A percentile compares a stretch with the other conserved stretches of the same genome.
phyloP scores from a whole-genome alignment of 2,888 invertebrate genomes.

The Lasioglossum villosulum region DNA sequence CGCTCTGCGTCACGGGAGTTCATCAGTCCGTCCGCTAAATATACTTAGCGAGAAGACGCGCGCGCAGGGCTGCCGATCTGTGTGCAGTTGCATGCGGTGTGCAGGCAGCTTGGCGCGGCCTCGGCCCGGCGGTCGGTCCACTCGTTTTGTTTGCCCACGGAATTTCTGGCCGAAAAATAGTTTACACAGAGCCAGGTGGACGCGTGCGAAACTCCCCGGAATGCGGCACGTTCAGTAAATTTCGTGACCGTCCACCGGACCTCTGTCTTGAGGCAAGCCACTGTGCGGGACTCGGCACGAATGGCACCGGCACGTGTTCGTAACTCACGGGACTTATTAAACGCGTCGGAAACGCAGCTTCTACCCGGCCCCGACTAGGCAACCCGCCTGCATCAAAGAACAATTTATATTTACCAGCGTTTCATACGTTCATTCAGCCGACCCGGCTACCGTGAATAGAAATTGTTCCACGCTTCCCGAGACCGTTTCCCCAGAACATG shows the following conservation, averaged over 20 bases:
- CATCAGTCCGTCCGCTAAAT: slow-evolving; percentile 66
- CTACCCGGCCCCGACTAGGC: background rate
- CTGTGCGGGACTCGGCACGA: background rate
- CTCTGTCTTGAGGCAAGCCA: slow-evolving; percentile 2
- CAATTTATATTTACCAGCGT: slow-evolving; percentile 17
- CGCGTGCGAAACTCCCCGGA: slow-evolving; percentile 28
- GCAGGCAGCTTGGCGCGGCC: slow-evolving; percentile 21
- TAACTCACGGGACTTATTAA: slow-evolving; percentile 48
- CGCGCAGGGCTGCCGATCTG: background rate
- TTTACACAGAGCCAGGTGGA: slow-evolving; percentile 30
- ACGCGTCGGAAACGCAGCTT: slow-evolving; percentile 8
- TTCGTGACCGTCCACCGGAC: slow-evolving; percentile 28
- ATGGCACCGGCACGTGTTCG: slow-evolving; percentile 13
- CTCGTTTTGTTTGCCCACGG: slow-evolving; percentile 44
- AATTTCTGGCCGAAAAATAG: slow-evolving; percentile 58
- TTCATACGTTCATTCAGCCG: slow-evolving; percentile 10
- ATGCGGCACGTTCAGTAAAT: slow-evolving; percentile 49
- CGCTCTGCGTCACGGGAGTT: slow-evolving; percentile 39
- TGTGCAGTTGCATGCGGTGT: slow-evolving; percentile 36
- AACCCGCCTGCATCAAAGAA: slow-evolving; percentile 5
- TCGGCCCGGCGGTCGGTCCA: background rate
- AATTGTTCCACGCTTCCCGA: background rate
- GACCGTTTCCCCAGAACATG: background rate
- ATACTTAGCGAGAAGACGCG: slow-evolving; percentile 49
- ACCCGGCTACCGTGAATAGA: background rate